phyloP scores from a whole-genome alignment of 1,140 invertebrate genomes.

The Ladona fulva region DNA sequence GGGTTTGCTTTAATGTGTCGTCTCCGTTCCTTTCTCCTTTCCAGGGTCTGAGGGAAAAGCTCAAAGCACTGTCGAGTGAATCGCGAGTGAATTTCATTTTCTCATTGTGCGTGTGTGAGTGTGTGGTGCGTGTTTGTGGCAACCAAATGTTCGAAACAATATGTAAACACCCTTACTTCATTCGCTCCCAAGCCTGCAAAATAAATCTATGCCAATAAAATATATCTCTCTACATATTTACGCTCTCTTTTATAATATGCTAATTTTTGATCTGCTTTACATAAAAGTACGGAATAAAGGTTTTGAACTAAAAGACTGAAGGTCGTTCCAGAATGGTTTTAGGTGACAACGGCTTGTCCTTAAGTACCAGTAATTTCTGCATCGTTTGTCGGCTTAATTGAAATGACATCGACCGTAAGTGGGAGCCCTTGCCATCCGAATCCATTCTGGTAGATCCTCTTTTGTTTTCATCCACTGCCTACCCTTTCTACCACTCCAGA shows the following conservation, averaged over 20 bases:
- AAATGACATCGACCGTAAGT: neutral
- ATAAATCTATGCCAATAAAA: neutral
- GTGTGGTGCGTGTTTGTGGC: neutral
- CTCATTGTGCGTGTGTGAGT: constrained; percentile 1
- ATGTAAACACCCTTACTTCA: neutral
- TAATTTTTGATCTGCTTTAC: neutral
- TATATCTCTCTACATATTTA: neutral
- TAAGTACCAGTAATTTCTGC: neutral
- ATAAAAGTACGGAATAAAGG: neutral
- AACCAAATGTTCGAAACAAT: neutral
- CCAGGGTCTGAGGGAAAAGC: neutral
- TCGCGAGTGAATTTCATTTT: no score
- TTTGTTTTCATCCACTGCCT: neutral
- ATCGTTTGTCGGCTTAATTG: neutral
- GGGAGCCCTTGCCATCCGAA: neutral
- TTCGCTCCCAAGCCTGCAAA: neutral
- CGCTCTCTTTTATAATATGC: neutral
- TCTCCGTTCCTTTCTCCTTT: neutral
- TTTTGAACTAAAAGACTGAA: neutral
- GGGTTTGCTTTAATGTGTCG: neutral
- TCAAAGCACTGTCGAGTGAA: neutral
- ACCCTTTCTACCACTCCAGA: neutral
- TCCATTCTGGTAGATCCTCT: no score
- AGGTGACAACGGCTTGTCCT: neutral
- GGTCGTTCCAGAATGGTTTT: neutral